A percentile compares a stretch with the other conserved stretches of the same genome.
Conservation (phyloP, 1,140 invertebrate genomes). For the Chlorops oryzae region DNA sequence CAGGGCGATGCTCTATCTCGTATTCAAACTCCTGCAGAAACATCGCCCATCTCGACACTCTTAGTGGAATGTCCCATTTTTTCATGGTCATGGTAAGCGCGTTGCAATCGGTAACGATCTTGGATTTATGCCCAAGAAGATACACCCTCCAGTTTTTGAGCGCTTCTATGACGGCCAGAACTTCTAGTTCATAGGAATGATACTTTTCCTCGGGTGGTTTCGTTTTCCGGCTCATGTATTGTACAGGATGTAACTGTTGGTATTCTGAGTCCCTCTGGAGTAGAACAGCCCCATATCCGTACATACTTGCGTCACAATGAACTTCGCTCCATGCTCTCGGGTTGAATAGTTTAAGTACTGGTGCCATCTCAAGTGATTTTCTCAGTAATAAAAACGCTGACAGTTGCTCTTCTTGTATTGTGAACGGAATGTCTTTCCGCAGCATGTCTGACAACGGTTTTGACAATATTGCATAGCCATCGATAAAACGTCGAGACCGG, state of each 20-base stretch:
- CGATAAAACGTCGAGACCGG: no score
- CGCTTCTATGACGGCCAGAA: constrained; percentile 21
- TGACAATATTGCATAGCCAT: no score
- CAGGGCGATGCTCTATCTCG: constrained; percentile 19
- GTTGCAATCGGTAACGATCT: constrained; percentile 24
- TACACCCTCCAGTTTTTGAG: constrained; percentile 24
- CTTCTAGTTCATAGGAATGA: constrained; percentile 25
- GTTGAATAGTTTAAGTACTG: constrained; percentile 38
- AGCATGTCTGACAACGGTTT: no score
- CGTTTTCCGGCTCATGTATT: constrained; percentile 31
- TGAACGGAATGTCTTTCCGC: no score
- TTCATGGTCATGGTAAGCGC: constrained; percentile 31
- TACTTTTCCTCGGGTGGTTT: constrained; percentile 23
- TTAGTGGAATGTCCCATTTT: constrained; percentile 34
- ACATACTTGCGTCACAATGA: constrained; percentile 35
- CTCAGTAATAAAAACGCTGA: no score
- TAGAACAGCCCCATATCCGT: constrained; percentile 29
- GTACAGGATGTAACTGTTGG: constrained; percentile 22
- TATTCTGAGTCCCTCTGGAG: constrained; percentile 22
- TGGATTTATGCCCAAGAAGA: constrained; percentile 4
- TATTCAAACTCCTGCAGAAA: constrained; percentile 24
- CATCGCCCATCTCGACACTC: constrained; percentile 26
- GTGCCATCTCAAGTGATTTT: no score
- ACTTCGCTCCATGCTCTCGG: constrained; percentile 27
- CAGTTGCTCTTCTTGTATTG: no score